A percentile compares a stretch with the other conserved stretches of the same genome.
Evolutionary conservation across 2,113 vertebrate species (phyloP).

Genomic region (Ramphastos sulfuratus): DNA sequence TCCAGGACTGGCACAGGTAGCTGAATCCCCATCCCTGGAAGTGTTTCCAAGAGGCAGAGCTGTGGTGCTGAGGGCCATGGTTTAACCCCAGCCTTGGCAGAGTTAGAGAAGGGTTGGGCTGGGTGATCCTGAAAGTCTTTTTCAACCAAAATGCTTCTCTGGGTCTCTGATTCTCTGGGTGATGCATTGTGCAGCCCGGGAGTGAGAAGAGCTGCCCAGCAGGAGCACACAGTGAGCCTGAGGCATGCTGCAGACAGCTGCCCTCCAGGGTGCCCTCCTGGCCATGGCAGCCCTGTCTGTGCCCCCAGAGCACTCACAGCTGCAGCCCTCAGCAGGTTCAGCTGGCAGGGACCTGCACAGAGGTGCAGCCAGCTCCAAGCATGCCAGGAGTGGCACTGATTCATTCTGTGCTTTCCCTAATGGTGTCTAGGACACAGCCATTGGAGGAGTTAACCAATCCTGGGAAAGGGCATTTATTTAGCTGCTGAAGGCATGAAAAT

Average conservation of each 20-base stretch:
- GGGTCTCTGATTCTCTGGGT: too few relatives aligned
- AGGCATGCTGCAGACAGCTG: neutral
- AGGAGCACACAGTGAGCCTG: neutral
- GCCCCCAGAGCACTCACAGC: neutral
- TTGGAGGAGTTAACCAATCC: neutral
- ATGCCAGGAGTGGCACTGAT: neutral
- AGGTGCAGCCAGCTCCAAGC: neutral
- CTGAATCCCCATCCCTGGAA: too few relatives aligned
- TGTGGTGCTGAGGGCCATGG: too few relatives aligned
- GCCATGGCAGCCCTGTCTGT: rapidly evolving
- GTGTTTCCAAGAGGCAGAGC: too few relatives aligned
- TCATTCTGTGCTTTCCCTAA: neutral
- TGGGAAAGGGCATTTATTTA: neutral
- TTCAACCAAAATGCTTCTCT: too few relatives aligned
- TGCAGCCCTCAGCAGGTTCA: neutral
- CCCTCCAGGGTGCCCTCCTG: neutral
- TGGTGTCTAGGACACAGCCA: neutral
- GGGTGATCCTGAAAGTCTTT: too few relatives aligned
- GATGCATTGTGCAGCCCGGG: rapidly evolving
- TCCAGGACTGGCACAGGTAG: too few relatives aligned
- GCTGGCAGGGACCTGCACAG: neutral
- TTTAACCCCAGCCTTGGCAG: too few relatives aligned
- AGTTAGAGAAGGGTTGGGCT: too few relatives aligned
- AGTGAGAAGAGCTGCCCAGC: neutral
- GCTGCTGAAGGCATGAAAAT: too few relatives aligned